Percentiles rank a stretch among this genome's conserved stretches.
Conservation (phyloP, 2,113 vertebrate species). For the Fregetta grallaria region DNA sequence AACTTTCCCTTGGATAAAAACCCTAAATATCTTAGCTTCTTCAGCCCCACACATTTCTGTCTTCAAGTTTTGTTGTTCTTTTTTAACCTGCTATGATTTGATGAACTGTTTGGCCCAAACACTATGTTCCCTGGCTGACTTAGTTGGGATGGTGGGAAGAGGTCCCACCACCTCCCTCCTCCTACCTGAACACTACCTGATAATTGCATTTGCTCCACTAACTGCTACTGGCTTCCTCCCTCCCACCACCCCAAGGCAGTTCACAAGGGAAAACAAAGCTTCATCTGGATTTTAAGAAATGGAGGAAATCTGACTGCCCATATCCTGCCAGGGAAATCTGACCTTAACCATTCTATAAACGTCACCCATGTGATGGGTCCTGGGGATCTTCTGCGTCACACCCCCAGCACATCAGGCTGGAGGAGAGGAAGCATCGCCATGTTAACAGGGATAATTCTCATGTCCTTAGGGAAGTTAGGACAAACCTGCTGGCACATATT, state of each 20-base stretch:
- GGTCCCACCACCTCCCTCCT: neutral
- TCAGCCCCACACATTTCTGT: neutral
- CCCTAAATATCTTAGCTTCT: neutral
- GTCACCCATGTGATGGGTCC: rapidly evolving
- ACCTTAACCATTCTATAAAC: neutral
- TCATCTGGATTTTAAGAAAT: neutral
- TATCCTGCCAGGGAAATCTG: neutral
- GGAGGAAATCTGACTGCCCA: neutral
- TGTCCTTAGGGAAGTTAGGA: neutral
- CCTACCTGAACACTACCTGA: neutral
- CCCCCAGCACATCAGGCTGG: neutral
- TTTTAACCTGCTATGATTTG: neutral
- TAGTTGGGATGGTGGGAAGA: neutral
- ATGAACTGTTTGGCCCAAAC: rapidly evolving
- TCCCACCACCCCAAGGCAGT: neutral
- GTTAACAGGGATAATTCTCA: neutral
- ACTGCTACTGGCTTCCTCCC: neutral
- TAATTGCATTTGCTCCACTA: neutral
- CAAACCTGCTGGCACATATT: neutral
- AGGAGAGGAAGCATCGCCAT: rapidly evolving
- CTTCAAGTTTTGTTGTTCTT: neutral
- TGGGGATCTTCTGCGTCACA: neutral
- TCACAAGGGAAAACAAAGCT: neutral
- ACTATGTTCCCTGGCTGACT: neutral
- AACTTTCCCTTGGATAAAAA: neutral